phyloP scores from a whole-genome alignment of 2,113 vertebrate species.

The Dinomys branickii region DNA sequence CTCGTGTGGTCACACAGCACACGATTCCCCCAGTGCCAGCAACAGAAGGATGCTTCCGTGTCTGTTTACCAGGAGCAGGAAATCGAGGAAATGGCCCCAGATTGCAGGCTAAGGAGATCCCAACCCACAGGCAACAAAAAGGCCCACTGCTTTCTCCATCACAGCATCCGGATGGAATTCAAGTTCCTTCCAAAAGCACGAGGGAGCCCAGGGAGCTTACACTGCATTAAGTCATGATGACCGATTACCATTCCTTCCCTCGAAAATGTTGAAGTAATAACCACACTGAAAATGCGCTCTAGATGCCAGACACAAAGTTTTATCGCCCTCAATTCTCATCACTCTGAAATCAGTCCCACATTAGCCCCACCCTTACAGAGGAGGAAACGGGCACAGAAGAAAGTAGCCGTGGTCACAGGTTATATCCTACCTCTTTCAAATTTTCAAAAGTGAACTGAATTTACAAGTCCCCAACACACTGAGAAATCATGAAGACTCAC shows the following conservation, averaged over 20 bases:
- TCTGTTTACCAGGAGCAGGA: no score
- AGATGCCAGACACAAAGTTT: not conserved
- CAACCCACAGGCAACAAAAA: fast-evolving
- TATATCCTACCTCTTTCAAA: not conserved
- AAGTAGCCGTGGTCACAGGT: not conserved
- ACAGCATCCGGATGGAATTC: not conserved
- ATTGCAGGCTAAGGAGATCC: fast-evolving
- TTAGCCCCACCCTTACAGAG: fast-evolving
- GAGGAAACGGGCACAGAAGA: not conserved
- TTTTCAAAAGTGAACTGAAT: not conserved
- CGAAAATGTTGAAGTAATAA: not conserved
- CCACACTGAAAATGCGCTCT: fast-evolving
- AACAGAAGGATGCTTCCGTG: fast-evolving
- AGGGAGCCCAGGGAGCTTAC: not conserved
- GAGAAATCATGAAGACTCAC: not conserved
- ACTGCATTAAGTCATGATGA: not conserved
- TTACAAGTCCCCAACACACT: not conserved
- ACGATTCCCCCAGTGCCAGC: not conserved
- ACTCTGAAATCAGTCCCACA: fast-evolving
- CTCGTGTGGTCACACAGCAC: fast-evolving
- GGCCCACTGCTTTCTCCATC: not conserved
- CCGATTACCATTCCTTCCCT: not conserved
- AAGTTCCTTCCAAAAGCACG: not conserved
- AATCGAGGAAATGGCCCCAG: fast-evolving
- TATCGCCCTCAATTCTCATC: fast-evolving